Percentiles rank a stretch among this genome's conserved stretches.
Conservation (phyloP, 2,888 invertebrate species). For the Boloria euphrosyne region DNA sequence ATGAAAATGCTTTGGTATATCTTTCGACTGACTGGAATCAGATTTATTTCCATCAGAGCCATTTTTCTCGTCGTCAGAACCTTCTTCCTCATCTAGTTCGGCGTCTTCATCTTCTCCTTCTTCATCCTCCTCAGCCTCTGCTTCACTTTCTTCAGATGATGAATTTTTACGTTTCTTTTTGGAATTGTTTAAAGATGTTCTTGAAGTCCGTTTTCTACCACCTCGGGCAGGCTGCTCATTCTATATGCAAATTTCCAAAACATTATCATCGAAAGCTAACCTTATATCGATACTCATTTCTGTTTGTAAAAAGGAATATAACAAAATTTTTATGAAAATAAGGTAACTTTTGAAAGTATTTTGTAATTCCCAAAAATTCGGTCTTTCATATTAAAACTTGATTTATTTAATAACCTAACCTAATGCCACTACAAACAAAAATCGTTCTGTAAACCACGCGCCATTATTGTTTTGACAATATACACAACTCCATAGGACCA, state of each 20-base stretch:
- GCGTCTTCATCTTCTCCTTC: conserved; percentile 73
- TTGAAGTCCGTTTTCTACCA: conserved; percentile 66
- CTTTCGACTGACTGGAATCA: conserved; percentile 80
- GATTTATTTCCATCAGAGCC: conserved; percentile 80
- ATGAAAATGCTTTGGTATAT: conserved; percentile 81
- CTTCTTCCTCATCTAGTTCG: conserved; percentile 75
- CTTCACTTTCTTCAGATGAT: conserved; percentile 74
- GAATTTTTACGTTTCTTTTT: conserved; percentile 78
- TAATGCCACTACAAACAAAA: conserved; percentile 29
- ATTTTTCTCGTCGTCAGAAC: conserved; percentile 80
- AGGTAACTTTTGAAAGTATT: no score
- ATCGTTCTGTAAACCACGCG: conserved; percentile 40
- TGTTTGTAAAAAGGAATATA: background rate
- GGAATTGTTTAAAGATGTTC: conserved; percentile 63
- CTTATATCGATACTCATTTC: background rate
- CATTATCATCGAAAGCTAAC: background rate
- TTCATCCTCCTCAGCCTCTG: conserved; percentile 69
- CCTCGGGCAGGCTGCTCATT: conserved; percentile 65
- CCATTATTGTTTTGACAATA: conserved; percentile 34
- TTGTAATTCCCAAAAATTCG: no score
- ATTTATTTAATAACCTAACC: conserved; percentile 37
- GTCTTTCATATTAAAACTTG: no score
- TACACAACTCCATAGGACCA: background rate
- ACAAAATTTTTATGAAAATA: background rate
- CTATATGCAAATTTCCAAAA: conserved; percentile 44